phyloP scores from a whole-genome alignment of 1,140 invertebrate species.

The Apis florea region DNA sequence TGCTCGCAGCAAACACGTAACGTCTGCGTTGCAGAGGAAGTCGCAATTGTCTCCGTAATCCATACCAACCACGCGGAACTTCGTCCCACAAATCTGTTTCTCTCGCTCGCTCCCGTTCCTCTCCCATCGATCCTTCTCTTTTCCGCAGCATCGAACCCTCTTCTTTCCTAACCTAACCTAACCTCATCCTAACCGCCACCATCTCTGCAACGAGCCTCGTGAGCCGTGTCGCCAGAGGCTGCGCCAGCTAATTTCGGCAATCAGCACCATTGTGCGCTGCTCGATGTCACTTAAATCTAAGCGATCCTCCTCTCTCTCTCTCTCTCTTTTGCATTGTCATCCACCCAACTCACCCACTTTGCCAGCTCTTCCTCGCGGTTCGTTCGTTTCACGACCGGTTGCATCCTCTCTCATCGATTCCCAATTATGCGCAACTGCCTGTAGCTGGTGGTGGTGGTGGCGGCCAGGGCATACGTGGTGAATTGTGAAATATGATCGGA shows the following conservation, averaged over 20 bases:
- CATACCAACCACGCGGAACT: slow-evolving; percentile 45
- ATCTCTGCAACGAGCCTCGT: slow-evolving; percentile 3
- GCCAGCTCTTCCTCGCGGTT: not conserved
- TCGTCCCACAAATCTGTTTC: slow-evolving; percentile 21
- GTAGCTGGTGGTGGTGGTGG: too few relatives aligned
- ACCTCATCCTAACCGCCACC: not conserved
- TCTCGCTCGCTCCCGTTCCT: slow-evolving; percentile 14
- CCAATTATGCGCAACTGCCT: slow-evolving; percentile 5
- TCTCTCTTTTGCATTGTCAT: slow-evolving; percentile 23
- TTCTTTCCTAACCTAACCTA: slow-evolving; percentile 38
- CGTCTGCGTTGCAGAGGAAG: slow-evolving; percentile 58
- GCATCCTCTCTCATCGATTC: slow-evolving; percentile 16
- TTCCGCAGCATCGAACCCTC: not conserved
- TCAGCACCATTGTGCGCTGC: slow-evolving; percentile 68
- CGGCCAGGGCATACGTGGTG: not conserved
- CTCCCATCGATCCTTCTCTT: not conserved
- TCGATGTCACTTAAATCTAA: slow-evolving; percentile 64
- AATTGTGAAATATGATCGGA: not conserved
- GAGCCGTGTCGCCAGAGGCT: slow-evolving; percentile 39
- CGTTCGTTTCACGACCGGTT: not conserved
- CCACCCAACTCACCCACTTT: not conserved
- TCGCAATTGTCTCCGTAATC: slow-evolving; percentile 67
- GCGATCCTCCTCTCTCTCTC: slow-evolving; percentile 36
- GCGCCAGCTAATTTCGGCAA: slow-evolving; percentile 70
- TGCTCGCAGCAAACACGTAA: not conserved